phyloP scores from a whole-genome alignment of 2,113 vertebrate species.

The Machaerirhynchus nigripectus region DNA sequence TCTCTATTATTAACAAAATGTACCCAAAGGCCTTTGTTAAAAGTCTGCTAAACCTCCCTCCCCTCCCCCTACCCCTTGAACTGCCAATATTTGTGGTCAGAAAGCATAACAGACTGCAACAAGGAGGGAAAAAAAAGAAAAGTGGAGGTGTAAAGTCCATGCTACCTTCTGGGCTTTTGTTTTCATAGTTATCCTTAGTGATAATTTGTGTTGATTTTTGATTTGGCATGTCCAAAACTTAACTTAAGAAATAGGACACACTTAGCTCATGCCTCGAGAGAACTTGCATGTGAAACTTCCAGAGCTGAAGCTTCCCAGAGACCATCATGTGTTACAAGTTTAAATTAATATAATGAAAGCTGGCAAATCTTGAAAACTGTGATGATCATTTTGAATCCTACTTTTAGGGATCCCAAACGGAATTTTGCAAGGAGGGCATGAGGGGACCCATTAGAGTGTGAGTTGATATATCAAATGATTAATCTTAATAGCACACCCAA shows the following conservation, averaged over 20 bases:
- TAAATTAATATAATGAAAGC: background rate
- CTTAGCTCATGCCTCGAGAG: background rate
- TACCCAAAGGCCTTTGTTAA: background rate
- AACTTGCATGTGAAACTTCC: background rate
- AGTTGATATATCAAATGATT: background rate
- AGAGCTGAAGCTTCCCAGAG: background rate
- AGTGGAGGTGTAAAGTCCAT: background rate
- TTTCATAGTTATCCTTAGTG: background rate
- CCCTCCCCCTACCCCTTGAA: background rate
- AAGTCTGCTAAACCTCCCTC: background rate
- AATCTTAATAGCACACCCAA: background rate
- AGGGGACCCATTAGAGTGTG: background rate
- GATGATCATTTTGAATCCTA: background rate
- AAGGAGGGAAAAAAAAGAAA: background rate
- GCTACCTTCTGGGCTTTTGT: background rate
- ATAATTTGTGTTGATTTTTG: background rate
- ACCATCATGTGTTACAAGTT: background rate
- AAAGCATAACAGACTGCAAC: background rate
- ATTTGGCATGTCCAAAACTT: background rate
- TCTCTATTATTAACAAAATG: background rate
- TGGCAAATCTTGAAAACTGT: background rate
- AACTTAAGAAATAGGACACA: background rate
- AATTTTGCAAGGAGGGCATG: background rate
- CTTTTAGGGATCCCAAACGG: background rate
- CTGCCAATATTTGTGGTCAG: background rate